Evolutionary conservation across 2,888 invertebrate genomes (phyloP).

Genomic region (Dascillus cervinus): DNA sequence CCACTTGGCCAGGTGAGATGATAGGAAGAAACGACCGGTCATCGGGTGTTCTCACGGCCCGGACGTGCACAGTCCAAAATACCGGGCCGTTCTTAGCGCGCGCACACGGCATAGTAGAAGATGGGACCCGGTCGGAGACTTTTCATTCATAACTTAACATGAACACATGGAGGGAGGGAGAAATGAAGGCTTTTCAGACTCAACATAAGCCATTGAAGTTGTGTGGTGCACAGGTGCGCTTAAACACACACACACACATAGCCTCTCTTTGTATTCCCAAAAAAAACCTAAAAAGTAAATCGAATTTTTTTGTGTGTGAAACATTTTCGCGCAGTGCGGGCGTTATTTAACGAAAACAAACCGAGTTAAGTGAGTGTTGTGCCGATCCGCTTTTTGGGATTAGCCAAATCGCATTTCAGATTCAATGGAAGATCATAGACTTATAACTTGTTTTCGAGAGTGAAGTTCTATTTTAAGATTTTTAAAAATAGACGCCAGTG

Average conservation of each 20-base stretch:
- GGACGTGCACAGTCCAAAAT: slow-evolving; percentile 8
- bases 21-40: slow-evolving; percentile 14
- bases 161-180: slow-evolving; percentile 31
- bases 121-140: slow-evolving; percentile 39
- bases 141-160: slow-evolving; percentile 46
- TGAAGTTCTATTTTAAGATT: slow-evolving; percentile 15
- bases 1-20: slow-evolving; percentile 16
- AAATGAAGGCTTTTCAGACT: slow-evolving; percentile 26
- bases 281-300: too few species aligned
- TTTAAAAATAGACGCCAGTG: slow-evolving; percentile 16
- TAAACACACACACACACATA: too few species aligned
- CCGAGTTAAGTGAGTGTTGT: slow-evolving; percentile 1
- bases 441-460: slow-evolving; percentile 8
- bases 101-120: too few species aligned
- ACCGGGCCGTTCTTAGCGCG: slow-evolving; percentile 5
- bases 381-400: too few species aligned
- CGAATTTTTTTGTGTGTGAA: too few species aligned
- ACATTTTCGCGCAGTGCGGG: too few species aligned
- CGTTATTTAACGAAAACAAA: slow-evolving; percentile 4
- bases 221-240: slow-evolving; percentile 29
- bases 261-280: slow-evolving; percentile 15
- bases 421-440: slow-evolving; percentile 16
- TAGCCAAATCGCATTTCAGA: too few species aligned
- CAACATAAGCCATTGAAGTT: slow-evolving; percentile 27
- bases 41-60: slow-evolving; percentile 21